These are phyloP conservation scores for Kryphioiulus occultus DNA, from an alignment of 2,888 invertebrate genomes.

Conservation along the genomic window DNA sequence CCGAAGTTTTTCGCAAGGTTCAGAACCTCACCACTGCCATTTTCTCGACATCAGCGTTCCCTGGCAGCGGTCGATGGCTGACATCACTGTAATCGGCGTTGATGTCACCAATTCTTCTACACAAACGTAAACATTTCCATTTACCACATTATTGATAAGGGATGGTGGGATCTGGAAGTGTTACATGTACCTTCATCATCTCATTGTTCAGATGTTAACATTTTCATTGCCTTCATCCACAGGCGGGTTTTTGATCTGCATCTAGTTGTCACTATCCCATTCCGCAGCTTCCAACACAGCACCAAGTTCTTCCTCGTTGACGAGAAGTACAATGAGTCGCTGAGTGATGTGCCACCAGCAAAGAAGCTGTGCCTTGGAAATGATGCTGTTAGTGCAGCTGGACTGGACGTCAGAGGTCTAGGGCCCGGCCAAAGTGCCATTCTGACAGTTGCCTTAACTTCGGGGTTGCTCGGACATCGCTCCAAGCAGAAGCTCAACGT, in stretches of 20 bases:
- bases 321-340: neutral
- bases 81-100: slow-evolving; percentile 8
- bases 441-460: neutral
- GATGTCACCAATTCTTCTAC: slow-evolving; percentile 37
- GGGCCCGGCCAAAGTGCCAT: neutral
- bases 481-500: neutral
- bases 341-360: neutral
- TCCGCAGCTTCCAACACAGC: neutral
- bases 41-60: neutral
- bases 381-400: neutral
- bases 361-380: neutral
- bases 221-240: neutral
- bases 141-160: too few relatives aligned
- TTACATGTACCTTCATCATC: too few relatives aligned
- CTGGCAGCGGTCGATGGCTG: neutral
- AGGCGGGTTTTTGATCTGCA: neutral
- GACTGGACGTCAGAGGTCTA: neutral
- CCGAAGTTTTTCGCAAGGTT: neutral
- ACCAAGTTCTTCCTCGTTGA: neutral
- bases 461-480: neutral
- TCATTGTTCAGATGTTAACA: too few relatives aligned
- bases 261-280: neutral
- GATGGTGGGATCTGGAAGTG: too few relatives aligned
- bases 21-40: neutral
- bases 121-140: neutral